Conservation (phyloP, 2,888 invertebrate species). For the Eurois occulta region DNA sequence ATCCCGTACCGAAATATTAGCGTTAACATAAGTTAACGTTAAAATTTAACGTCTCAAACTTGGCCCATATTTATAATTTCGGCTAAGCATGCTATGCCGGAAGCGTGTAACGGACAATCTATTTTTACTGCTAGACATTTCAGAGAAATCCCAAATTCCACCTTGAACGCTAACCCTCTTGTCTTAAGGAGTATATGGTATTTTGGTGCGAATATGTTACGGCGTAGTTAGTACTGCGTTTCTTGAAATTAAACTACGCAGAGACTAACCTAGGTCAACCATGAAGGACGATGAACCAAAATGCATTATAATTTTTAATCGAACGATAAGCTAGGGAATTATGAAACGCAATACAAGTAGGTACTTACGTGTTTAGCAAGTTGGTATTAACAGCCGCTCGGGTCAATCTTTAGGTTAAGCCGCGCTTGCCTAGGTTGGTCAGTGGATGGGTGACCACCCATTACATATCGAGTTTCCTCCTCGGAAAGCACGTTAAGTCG, state of each 20-base stretch:
- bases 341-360: background rate
- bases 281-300: conserved; percentile 53
- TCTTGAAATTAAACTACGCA: conserved; percentile 57
- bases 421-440: too few relatives aligned
- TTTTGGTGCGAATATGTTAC: conserved; percentile 18
- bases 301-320: conserved; percentile 18
- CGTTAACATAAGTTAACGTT: background rate
- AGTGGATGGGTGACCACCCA: too few relatives aligned
- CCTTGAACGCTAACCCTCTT: conserved; percentile 17
- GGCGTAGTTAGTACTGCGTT: conserved; percentile 57
- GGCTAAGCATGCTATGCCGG: conserved; percentile 3
- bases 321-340: background rate
- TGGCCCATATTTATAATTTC: conserved; percentile 25
- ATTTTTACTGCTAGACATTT: conserved; percentile 28
- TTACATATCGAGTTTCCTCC: too few relatives aligned
- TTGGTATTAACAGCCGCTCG: too few relatives aligned
- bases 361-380: background rate
- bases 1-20: background rate
- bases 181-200: conserved; percentile 20
- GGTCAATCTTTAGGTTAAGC: too few relatives aligned
- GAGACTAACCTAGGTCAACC: conserved; percentile 67
- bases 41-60: conserved; percentile 8
- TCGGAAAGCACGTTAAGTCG: too few relatives aligned
- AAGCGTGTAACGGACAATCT: background rate
- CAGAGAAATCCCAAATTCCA: conserved; percentile 22